Percentiles rank a stretch among this genome's conserved stretches.
phyloP scores from a whole-genome alignment of 2,888 invertebrate genomes.

The Scaptodrosophila latifasciaeformis region DNA sequence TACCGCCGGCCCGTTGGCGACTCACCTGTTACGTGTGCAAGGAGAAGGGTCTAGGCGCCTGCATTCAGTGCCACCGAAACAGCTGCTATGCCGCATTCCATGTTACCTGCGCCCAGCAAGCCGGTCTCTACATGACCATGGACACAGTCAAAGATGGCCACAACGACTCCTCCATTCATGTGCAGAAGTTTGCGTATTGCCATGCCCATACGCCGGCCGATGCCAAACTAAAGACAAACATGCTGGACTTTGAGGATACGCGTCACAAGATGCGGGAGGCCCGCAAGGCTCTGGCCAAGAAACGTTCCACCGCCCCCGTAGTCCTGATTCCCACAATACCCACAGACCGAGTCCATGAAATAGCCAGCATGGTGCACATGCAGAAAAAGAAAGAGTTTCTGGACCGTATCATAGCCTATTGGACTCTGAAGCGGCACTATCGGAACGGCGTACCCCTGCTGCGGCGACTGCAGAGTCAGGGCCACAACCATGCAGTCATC shows the following conservation, averaged over 20 bases:
- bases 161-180: constrained; percentile 84
- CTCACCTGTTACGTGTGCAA: constrained; percentile 98
- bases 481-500: constrained; percentile 76
- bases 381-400: constrained; percentile 90
- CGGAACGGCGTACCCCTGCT: constrained; percentile 96
- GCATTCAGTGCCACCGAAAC: constrained; percentile 97
- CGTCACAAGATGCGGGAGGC: constrained; percentile 91
- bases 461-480: constrained; percentile 84
- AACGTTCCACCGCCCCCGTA: constrained; percentile 91
- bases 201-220: constrained; percentile 86
- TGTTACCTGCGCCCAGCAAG: constrained; percentile 98
- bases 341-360: constrained; percentile 89
- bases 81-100: constrained; percentile 99
- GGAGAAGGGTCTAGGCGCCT: constrained; percentile 93
- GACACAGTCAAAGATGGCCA: constrained; percentile 84
- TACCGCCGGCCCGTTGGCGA: constrained; percentile 96
- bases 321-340: constrained; percentile 96
- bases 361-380: constrained; percentile 84
- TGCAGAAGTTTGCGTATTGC: constrained; percentile 97
- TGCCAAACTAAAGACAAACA: constrained; percentile 72
- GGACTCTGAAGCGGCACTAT: constrained; percentile 96
- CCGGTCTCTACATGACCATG: constrained; percentile 95
- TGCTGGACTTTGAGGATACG: constrained; percentile 79
- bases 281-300: constrained; percentile 89
- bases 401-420: constrained; percentile 93